A percentile compares a stretch with the other conserved stretches of the same genome.
These are phyloP conservation scores for Phymanthus crucifer DNA, from an alignment of 92 coral and sea anemone species.

Conservation along the genomic window DNA sequence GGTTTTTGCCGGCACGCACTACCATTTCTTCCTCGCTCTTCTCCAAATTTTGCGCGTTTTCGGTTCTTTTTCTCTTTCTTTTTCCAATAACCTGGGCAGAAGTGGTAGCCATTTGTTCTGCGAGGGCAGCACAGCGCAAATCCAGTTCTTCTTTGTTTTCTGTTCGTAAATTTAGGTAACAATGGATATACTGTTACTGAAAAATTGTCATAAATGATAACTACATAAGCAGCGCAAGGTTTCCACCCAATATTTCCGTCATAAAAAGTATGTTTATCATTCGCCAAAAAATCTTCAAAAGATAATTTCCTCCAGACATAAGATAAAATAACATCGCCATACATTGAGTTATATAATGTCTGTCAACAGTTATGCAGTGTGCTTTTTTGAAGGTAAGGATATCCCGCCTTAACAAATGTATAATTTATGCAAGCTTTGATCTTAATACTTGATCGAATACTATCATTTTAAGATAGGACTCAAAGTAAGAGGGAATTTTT, in stretches of 20 bases:
- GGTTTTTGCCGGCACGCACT: not conserved
- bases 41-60: conserved; percentile 6
- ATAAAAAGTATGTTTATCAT: not conserved
- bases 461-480: not conserved
- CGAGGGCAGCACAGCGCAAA: conserved; percentile 5
- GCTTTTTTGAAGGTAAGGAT: not conserved
- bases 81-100: conserved; percentile 6
- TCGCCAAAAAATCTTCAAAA: not conserved
- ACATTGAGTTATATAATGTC: not conserved
- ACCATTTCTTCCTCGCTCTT: not conserved
- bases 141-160: not conserved
- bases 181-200: not conserved
- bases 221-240: not conserved
- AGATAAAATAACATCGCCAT: not conserved
- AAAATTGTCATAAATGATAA: not conserved
- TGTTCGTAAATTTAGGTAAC: not conserved
- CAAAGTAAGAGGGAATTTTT: not conserved
- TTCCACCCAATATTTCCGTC: not conserved
- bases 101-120: conserved; percentile 10
- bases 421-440: not conserved
- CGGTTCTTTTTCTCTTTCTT: conserved; percentile 7
- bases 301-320: not conserved
- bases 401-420: not conserved
- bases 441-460: not conserved
- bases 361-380: not conserved